phyloP scores from a whole-genome alignment of 2,888 invertebrate species.

The Holacanthella duospinosa region DNA sequence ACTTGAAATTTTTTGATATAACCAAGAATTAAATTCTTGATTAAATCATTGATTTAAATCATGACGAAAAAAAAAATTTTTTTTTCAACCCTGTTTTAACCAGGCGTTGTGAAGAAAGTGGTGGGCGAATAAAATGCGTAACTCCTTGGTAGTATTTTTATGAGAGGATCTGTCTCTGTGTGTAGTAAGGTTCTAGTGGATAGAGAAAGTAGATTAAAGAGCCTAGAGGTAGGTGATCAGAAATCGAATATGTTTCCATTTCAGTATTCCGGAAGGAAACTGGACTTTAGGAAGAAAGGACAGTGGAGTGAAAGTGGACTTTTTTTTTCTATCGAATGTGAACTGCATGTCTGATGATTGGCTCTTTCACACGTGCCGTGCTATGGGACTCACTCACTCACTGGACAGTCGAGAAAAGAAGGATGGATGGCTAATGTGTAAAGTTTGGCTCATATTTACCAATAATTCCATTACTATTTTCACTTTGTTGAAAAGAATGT shows the following conservation, averaged over 20 bases:
- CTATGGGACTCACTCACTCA: no score
- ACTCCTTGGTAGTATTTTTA: not conserved
- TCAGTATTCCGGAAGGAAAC: not conserved
- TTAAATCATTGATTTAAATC: no score
- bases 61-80: no score
- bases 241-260: not conserved
- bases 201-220: conserved; percentile 6
- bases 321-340: not conserved
- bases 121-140: no score
- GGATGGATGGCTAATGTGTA: not conserved
- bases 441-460: conserved; percentile 3
- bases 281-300: not conserved
- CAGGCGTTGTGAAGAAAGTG: not conserved
- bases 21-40: no score
- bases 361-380: not conserved
- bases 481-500: not conserved
- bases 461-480: conserved; percentile 1
- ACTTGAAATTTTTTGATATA: no score
- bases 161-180: not conserved
- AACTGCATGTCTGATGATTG: not conserved
- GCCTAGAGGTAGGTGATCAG: not conserved
- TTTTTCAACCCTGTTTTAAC: not conserved
- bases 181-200: no score
- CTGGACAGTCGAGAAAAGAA: not conserved
- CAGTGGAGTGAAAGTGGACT: not conserved